Conservation (phyloP, 1,140 invertebrate genomes). For the Anastrepha obliqua region DNA sequence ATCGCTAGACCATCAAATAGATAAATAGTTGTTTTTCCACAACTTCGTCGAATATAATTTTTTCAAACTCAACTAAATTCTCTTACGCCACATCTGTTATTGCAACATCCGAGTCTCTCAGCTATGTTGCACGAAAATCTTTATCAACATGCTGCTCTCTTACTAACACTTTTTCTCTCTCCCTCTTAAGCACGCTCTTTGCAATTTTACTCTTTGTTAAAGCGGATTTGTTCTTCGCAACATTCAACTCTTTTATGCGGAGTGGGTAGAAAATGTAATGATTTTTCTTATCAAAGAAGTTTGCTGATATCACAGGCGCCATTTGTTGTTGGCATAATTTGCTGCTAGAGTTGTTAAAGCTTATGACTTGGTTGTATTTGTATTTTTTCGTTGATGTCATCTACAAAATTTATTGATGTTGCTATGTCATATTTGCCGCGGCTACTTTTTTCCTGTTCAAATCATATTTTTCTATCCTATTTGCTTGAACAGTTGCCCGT, state of each 20-base stretch:
- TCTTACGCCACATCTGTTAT: no score
- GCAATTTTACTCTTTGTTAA: background rate
- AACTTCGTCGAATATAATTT: no score
- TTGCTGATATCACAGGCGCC: constrained; percentile 39
- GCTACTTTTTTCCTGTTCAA: background rate
- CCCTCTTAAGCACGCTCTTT: background rate
- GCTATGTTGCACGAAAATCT: background rate
- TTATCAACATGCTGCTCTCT: background rate
- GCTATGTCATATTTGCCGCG: background rate
- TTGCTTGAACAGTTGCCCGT: background rate
- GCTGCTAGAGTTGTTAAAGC: background rate
- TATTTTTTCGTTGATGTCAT: background rate
- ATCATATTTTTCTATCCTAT: background rate
- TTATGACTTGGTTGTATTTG: background rate
- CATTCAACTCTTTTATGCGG: constrained; percentile 19
- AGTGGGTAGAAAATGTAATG: background rate
- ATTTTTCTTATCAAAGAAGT: constrained; percentile 38
- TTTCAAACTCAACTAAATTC: no score
- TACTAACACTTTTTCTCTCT: background rate
- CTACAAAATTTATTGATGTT: constrained; percentile 25
- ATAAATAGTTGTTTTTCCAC: no score
- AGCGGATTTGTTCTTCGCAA: background rate
- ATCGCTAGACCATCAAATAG: no score
- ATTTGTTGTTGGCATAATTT: background rate
- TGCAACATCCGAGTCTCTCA: background rate